Evolutionary conservation across 2,888 invertebrate genomes (phyloP), one percentile per base, ranked within the genome.

Genomic region (Chelonus formosanus): DNA sequence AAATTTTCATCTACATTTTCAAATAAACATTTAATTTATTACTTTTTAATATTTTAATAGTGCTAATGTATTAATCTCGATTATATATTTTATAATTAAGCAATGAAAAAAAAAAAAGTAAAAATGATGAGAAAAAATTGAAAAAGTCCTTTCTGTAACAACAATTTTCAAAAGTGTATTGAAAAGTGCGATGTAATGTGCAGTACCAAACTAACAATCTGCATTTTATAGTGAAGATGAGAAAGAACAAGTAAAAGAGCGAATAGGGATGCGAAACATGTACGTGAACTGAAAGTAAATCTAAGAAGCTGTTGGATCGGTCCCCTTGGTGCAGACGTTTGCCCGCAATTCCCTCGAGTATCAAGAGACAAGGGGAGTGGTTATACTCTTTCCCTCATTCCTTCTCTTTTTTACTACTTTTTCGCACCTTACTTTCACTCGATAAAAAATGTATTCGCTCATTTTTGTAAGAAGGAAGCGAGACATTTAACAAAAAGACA

Each of bases 231-330:
- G 10, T 44, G 10, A 59, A 48, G 59, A 59, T 50, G 44, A 40
- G 35, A 36, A 59, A 34, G 40, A 36, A 47, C 40, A 59, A 50
- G 40, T 40, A 47, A 35, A 40, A 47, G 40, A 20, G 36, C 50
- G 53, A 55, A 43, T 59, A 60, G 54, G 58, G 59, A 64, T 63
- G 63, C 64, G 64, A 67, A 64, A 72, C 70, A 69, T 69, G 70
- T 76, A 75, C 76, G 76, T 76, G 77, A 71, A 64, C 67, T 68
- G 76, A 76, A 76, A 76, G 73, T 74, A 71, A 76, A 76, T 72
- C 69, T 66, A 58, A 71, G 70, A 71, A 67, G 75, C 68, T 68
- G 60, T 63, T 63, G 56, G 64, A 66, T 62, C 63, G 63, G 62
- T 63, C 61, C 64, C 65, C 55, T 63, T 59, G 67, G 62, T 70